Conservation (phyloP, 2,888 invertebrate species). For the Drosophila helvetica region DNA sequence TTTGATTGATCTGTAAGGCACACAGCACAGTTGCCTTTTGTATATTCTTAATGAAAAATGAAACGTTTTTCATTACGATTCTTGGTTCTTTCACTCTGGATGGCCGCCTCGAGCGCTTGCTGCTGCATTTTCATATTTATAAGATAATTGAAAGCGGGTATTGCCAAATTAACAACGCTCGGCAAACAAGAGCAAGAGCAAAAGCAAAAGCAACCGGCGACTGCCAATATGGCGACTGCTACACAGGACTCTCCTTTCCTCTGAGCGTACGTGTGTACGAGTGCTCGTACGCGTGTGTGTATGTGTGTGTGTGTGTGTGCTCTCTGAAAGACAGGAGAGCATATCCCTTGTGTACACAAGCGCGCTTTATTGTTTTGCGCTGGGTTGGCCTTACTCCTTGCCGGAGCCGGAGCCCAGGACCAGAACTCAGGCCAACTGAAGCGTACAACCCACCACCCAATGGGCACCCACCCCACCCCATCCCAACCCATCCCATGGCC, state of each 20-base stretch:
- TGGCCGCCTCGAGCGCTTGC: constrained; percentile 68
- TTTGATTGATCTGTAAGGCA: constrained; percentile 82
- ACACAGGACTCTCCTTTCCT: constrained; percentile 30
- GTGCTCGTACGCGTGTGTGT: constrained; percentile 34
- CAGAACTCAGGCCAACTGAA: constrained; percentile 10
- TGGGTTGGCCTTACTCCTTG: constrained; percentile 65
- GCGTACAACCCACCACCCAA: constrained; percentile 50
- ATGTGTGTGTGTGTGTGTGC: constrained; percentile 48
- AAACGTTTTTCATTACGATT: constrained; percentile 75
- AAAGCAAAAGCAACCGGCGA: constrained; percentile 43
- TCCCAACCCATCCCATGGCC: neutral
- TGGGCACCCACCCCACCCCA: constrained; percentile 35
- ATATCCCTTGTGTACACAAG: constrained; percentile 82
- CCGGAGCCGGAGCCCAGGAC: constrained; percentile 29
- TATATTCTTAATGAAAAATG: constrained; percentile 73
- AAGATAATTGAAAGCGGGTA: constrained; percentile 84
- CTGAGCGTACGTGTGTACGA: constrained; percentile 9
- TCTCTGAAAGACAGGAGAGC: constrained; percentile 69
- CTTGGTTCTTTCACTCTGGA: constrained; percentile 23
- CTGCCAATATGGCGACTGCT: constrained; percentile 66
- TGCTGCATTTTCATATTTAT: constrained; percentile 83
- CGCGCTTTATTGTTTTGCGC: constrained; percentile 81
- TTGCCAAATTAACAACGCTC: constrained; percentile 83
- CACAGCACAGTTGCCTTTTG: constrained; percentile 76
- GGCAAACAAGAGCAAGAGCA: constrained; percentile 75